A percentile compares a stretch with the other conserved stretches of the same genome.
Conservation (phyloP, 1,140 invertebrate species). For the Stegodyphus dumicola region DNA sequence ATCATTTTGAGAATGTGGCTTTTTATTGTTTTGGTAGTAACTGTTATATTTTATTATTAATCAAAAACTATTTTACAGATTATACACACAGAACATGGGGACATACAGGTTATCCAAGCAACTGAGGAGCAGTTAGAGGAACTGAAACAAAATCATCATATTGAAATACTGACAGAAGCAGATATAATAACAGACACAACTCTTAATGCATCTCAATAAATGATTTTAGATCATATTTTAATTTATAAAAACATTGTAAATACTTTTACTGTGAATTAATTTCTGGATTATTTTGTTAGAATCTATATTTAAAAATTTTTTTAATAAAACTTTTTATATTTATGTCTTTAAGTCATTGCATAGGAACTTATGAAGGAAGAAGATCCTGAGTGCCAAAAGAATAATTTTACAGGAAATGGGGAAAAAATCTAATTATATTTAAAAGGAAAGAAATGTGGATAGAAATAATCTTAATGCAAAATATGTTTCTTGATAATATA, state of each 20-base stretch:
- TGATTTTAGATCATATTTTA: background rate
- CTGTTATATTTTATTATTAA: constrained; percentile 60
- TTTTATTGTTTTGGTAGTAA: constrained; percentile 21
- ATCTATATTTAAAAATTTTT: no score
- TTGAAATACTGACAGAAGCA: constrained; percentile 42
- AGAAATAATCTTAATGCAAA: no score
- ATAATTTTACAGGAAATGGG: no score
- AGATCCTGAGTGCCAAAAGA: no score
- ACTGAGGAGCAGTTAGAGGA: constrained; percentile 69
- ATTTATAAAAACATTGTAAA: background rate
- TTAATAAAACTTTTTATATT: no score
- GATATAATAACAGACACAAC: constrained; percentile 12
- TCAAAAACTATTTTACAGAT: constrained; percentile 62
- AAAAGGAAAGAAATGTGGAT: no score
- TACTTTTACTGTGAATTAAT: background rate
- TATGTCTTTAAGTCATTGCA: no score
- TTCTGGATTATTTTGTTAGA: no score
- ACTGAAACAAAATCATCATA: constrained; percentile 42
- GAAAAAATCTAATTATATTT: no score
- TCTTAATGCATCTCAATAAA: background rate
- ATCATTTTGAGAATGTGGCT: no score
- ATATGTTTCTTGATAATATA: no score
- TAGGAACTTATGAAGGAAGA: no score
- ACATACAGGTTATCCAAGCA: constrained; percentile 69
- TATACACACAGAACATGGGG: constrained; percentile 64